phyloP scores from a whole-genome alignment of 2,888 invertebrate species.

The Crioceris asparagi region DNA sequence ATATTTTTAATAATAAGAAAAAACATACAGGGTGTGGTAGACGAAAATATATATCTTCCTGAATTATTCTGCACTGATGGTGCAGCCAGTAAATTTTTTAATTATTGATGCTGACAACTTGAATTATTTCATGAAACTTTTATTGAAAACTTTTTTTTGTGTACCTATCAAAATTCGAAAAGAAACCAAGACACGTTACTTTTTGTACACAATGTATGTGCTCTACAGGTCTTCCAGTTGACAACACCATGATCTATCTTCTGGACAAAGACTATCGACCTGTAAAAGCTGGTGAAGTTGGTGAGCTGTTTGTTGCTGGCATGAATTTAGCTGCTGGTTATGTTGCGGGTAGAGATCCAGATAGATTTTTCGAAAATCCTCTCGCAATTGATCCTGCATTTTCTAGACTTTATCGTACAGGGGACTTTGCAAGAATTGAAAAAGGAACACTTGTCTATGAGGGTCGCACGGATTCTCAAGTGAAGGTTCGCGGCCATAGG shows the following conservation, averaged over 20 bases:
- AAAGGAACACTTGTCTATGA: slow-evolving; percentile 60
- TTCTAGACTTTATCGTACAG: slow-evolving; percentile 67
- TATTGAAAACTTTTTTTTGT: too few relatives aligned
- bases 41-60: too few relatives aligned
- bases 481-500: slow-evolving; percentile 74
- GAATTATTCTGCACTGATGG: too few relatives aligned
- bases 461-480: slow-evolving; percentile 76
- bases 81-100: too few relatives aligned
- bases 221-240: slow-evolving; percentile 61
- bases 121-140: too few relatives aligned
- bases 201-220: too few relatives aligned
- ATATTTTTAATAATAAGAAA: too few relatives aligned
- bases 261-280: slow-evolving; percentile 64
- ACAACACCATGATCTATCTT: slow-evolving; percentile 72
- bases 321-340: slow-evolving; percentile 72
- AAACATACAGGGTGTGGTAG: too few relatives aligned
- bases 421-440: slow-evolving; percentile 65
- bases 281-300: slow-evolving; percentile 61
- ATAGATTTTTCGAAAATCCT: slow-evolving; percentile 66
- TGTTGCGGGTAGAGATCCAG: slow-evolving; percentile 55
- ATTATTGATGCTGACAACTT: too few relatives aligned
- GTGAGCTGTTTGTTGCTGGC: slow-evolving; percentile 76
- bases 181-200: too few relatives aligned
- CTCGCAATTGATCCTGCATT: slow-evolving; percentile 56
- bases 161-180: too few relatives aligned